Evolutionary conservation across 2,797 vertebrate species (phyloP).

Genomic region (Platalea minor): DNA sequence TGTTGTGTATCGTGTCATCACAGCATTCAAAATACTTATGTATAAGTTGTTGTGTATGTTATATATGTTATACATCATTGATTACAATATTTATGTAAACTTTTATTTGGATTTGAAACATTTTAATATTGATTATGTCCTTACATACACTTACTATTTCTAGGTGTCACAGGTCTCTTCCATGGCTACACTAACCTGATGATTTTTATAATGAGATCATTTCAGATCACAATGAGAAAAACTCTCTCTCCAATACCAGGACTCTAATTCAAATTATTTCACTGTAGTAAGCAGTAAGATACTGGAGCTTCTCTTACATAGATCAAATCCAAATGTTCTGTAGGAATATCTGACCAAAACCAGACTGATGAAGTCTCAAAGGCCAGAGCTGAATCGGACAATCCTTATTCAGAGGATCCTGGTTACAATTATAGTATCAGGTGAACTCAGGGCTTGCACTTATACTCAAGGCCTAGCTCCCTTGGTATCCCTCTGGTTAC

Average conservation of each 20-base stretch:
- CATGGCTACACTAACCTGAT: not conserved
- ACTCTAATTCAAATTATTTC: not conserved
- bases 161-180: not conserved
- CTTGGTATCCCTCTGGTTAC: not conserved
- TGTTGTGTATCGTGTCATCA: not conserved
- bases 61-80: not conserved
- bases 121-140: not conserved
- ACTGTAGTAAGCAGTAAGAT: not conserved
- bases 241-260: not conserved
- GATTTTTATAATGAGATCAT: not conserved
- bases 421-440: not conserved
- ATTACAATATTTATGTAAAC: not conserved
- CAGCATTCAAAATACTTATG: not conserved
- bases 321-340: not conserved
- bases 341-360: not conserved
- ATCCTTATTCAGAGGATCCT: not conserved
- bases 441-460: not conserved
- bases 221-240: not conserved
- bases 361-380: not conserved
- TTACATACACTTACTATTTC: not conserved
- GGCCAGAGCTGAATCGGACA: not conserved
- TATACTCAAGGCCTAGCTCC: not conserved
- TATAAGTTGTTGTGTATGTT: not conserved
- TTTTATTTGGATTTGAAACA: not conserved
- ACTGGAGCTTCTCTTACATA: not conserved